These are phyloP conservation scores for Pseudococcus viburni DNA, from an alignment of 2,888 invertebrate genomes.

Conservation along the genomic window DNA sequence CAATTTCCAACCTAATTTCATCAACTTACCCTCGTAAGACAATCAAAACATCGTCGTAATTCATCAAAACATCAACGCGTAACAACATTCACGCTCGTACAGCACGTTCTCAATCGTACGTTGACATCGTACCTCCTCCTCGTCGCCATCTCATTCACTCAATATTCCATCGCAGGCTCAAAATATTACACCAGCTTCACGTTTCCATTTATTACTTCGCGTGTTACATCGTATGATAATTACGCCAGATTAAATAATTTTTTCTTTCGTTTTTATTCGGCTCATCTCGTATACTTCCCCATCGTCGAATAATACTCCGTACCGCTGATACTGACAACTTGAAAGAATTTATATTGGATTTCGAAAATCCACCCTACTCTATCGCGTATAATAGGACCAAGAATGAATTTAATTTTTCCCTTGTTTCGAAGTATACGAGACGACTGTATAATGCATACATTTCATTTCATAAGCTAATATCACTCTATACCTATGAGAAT, in stretches of 20 bases:
- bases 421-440: neutral
- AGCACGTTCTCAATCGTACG: neutral
- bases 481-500: neutral
- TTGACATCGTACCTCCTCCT: neutral
- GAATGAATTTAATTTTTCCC: slow-evolving; percentile 35
- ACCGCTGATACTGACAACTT: neutral
- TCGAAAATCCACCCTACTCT: slow-evolving; percentile 16
- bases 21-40: neutral
- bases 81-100: too few species aligned
- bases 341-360: slow-evolving; percentile 11
- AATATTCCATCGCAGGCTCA: too few species aligned
- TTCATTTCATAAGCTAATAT: too few species aligned
- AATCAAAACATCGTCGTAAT: neutral
- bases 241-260: neutral
- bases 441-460: neutral
- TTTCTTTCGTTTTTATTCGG: neutral
- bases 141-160: neutral
- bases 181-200: neutral
- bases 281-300: neutral
- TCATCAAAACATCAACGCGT: neutral
- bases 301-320: neutral
- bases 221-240: neutral
- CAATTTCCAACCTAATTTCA: neutral
- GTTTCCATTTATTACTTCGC: too few species aligned
- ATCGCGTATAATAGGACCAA: neutral